Evolutionary conservation across 2,113 vertebrate species (phyloP).

Genomic region (Nannospalax galili): DNA sequence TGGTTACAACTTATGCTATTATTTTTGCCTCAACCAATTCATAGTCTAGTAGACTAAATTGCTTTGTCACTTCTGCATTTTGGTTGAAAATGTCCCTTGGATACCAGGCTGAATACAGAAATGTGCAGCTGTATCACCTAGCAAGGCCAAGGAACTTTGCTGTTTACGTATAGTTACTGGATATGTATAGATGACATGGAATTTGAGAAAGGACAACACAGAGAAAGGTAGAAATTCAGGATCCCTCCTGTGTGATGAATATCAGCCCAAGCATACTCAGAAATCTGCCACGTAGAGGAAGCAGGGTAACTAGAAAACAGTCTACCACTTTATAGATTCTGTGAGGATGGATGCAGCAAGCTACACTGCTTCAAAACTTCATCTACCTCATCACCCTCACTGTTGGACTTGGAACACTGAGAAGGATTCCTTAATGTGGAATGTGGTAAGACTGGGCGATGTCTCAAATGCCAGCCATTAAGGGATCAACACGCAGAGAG

Average conservation of each 20-base stretch:
- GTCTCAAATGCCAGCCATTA: neutral
- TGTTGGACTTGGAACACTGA: neutral
- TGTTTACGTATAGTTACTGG: neutral
- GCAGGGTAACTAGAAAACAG: neutral
- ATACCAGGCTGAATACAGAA: neutral
- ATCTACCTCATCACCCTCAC: neutral
- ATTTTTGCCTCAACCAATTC: neutral
- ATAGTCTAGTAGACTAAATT: neutral
- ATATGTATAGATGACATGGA: neutral
- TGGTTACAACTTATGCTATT: neutral
- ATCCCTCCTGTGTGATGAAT: neutral
- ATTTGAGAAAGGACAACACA: neutral
- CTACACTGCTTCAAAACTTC: neutral
- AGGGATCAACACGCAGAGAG: neutral
- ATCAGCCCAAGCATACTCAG: neutral
- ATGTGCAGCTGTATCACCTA: neutral
- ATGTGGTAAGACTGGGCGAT: neutral
- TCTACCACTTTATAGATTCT: neutral
- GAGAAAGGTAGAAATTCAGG: neutral
- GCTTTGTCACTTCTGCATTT: neutral
- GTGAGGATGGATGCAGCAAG: neutral
- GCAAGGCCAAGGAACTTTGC: neutral
- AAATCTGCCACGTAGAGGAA: neutral
- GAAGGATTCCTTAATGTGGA: neutral
- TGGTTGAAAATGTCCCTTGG: neutral